Evolutionary conservation across 2,888 invertebrate genomes (phyloP), one percentile per base, ranked within the genome.

Genomic region (Nephrocerus scutellatus): DNA sequence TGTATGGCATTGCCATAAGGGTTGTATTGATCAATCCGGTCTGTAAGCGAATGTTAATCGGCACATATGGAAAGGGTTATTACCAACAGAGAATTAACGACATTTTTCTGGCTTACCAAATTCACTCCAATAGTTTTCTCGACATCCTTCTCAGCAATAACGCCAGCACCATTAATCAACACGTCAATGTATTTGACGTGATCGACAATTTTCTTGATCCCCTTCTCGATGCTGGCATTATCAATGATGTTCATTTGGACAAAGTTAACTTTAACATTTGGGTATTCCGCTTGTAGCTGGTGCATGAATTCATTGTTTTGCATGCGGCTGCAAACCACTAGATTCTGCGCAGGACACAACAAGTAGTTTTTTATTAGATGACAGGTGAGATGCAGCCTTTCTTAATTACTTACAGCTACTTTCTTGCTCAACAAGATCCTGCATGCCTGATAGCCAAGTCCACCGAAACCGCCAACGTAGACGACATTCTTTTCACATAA

Each of bases 401-500:
- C 19, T 18, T 20, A 36, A 21, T 13, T 23, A 41, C 52, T 45
- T 26, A 55, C 55, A 24, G 46, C 60, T 18, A 63, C 53, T 30
- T 59, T 55, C 44, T 63, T 57, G 34, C 55, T 54, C 51, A 61
- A 57, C 33, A 64, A 49, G 41, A 55, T 50, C 20, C 57, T 62
- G 48, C 58, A 53, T 32, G 58, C 51, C 36, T 62, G 57, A 50
- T 52, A 55, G 22, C 61, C 63, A 26, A 62, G 54, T 40, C 61
- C 64, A 20, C 49, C 56, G 40, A 59, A 63, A 40, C 59, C 54
- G 34, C 63, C 59, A 19, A 52, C 59, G 30, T 56, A 60, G 29
- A 64, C 57, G 33, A 64, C 58, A 54, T 63, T 60, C 48, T 64
- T 64, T 41, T 53, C 53, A 13, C n/a, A n/a, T n/a, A n/a, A n/a